A percentile compares a stretch with the other conserved stretches of the same genome.
Evolutionary conservation across 2,888 invertebrate species (phyloP).

Genomic region (Lamellibrachia satsuma): DNA sequence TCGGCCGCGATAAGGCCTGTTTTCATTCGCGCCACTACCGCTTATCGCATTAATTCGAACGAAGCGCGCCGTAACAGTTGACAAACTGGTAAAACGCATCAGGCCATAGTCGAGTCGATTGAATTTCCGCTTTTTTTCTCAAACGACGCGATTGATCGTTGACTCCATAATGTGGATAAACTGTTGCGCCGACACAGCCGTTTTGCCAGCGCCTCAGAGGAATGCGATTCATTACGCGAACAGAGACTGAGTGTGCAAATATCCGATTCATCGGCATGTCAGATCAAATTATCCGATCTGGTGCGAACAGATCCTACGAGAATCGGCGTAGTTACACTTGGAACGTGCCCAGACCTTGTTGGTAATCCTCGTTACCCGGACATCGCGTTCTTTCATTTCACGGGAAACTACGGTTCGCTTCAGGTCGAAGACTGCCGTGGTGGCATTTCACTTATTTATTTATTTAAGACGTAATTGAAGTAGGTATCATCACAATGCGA

Average conservation of each 20-base stretch:
- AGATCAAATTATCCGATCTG: neutral
- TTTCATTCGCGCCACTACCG: neutral
- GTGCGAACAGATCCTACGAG: neutral
- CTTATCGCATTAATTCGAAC: neutral
- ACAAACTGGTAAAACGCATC: slow-evolving; percentile 6
- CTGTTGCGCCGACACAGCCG: neutral
- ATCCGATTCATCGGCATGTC: slow-evolving; percentile 17
- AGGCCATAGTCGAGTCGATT: slow-evolving; percentile 13
- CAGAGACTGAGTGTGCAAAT: neutral
- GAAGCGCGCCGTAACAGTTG: neutral
- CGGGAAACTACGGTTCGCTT: neutral
- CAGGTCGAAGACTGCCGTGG: neutral
- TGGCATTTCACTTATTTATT: neutral
- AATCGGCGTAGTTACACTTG: neutral
- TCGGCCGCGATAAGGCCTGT: neutral
- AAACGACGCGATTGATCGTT: slow-evolving; percentile 4
- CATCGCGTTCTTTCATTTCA: neutral
- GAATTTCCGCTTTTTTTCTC: neutral
- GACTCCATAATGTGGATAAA: neutral
- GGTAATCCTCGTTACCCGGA: neutral
- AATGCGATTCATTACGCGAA: slow-evolving; percentile 6
- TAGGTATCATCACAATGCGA: neutral
- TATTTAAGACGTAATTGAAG: neutral
- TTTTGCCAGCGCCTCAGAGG: neutral
- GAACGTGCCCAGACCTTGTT: neutral